Evolutionary conservation across 1,140 invertebrate genomes (phyloP), one percentile per base, ranked within the genome.

Genomic region (Eupeodes corollae): DNA sequence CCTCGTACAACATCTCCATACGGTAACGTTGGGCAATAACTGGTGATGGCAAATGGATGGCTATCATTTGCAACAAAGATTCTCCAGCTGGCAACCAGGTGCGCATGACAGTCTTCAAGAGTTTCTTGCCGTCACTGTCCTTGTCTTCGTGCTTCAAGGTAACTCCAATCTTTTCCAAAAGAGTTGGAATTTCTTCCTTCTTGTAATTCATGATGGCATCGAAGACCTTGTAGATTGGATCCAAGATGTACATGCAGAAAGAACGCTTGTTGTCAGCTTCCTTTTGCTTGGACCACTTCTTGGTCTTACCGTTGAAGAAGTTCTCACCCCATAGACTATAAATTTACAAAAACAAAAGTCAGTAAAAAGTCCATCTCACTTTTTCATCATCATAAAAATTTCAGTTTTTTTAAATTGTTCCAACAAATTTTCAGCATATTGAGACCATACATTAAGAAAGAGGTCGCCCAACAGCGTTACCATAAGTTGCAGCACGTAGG

Each of bases 61-160:
- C 92, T 75, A 99, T 99, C 97, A 99, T 99, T 79, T 98, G 93
- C 80, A 99, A 88, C 57, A 99, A 74, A 68, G 96, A 92, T 73
- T 99, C 96, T 62, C 97, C 97, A 75, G 96, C 97, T 49, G 96
- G 96, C 64, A 99, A 76, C 97, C 97, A 99, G 44, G 90, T 91
- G 65, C 94, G 83, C 94, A 99, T 98, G 31, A 99, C 88, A 59
- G 94, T 87, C 77, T 94, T 94, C 49, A 95, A 74, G 38, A 95
- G 72, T 52, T 82, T 82, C 69, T 92, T 94, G 64, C 91, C 91
- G 62, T 96, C 91, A 68, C 97, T 90, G 47, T 99, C 95, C 64
- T 87, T 86, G 61, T 99, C 96, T 68, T 99, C 97, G 55, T 83
- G 79, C 62, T 90, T 90, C 54, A 99, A 73, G 58, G 88, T 84